phyloP scores from a whole-genome alignment of 1,140 invertebrate species.

The Lordiphosa collinella region DNA sequence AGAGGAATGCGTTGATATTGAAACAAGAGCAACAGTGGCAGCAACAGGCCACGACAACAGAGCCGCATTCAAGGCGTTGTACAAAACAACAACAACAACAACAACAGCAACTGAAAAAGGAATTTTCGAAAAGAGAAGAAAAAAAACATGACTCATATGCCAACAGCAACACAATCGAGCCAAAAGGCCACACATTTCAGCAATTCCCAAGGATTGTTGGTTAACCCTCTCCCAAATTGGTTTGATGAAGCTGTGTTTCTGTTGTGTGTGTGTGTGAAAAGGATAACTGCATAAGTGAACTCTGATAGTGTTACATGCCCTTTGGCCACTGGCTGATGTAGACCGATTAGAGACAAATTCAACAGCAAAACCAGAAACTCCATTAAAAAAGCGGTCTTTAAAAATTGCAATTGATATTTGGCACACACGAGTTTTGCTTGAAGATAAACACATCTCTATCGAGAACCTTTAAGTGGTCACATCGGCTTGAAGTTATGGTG shows the following conservation, averaged over 20 bases:
- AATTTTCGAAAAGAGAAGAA: constrained; percentile 12
- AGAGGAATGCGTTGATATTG: constrained; percentile 65
- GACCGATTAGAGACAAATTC: too few relatives aligned
- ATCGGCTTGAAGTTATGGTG: too few relatives aligned
- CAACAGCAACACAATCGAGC: constrained; percentile 5
- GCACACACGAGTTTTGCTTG: too few relatives aligned
- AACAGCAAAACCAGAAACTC: too few relatives aligned
- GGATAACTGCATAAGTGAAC: constrained; percentile 28
- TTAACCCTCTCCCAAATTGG: constrained; percentile 47
- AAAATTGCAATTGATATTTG: too few relatives aligned
- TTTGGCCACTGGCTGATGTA: neutral
- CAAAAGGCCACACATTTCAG: constrained; percentile 19
- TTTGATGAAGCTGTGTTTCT: constrained; percentile 56
- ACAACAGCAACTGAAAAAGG: constrained; percentile 23
- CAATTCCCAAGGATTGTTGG: constrained; percentile 10
- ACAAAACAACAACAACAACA: constrained; percentile 69
- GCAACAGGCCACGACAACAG: constrained; percentile 52
- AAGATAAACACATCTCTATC: too few relatives aligned
- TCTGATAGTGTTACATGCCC: constrained; percentile 7
- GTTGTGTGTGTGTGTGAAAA: constrained; percentile 15
- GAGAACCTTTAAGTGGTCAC: too few relatives aligned
- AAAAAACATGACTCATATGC: constrained; percentile 24
- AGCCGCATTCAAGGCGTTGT: constrained; percentile 71
- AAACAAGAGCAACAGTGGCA: constrained; percentile 65
- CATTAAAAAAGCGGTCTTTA: too few relatives aligned